Conservation (phyloP, 2,113 vertebrate genomes). For the Muntiacus reevesi region DNA sequence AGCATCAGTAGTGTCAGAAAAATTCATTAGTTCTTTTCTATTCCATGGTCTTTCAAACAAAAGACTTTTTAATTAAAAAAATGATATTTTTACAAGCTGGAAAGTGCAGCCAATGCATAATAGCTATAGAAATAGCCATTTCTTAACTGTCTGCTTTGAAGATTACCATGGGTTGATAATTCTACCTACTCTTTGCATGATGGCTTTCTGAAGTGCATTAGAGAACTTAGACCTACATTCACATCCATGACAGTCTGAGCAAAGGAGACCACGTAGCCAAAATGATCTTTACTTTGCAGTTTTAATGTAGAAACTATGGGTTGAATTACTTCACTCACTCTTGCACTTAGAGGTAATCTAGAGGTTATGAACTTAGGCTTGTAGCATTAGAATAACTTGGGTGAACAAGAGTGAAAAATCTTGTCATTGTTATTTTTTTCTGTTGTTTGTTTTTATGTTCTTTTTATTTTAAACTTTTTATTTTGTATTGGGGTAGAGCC, state of each 20-base stretch:
- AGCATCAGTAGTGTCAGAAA: constrained; percentile 30
- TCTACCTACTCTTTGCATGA: neutral
- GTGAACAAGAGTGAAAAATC: neutral
- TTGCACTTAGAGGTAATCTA: neutral
- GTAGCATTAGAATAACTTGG: neutral
- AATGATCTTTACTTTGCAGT: neutral
- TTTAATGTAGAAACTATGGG: neutral
- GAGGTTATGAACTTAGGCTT: neutral
- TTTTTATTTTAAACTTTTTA: neutral
- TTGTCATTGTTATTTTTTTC: neutral
- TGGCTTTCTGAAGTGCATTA: neutral
- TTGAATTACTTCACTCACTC: neutral
- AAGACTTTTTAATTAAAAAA: neutral
- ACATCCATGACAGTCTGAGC: neutral
- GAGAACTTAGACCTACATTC: neutral
- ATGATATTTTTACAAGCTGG: neutral
- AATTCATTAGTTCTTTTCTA: constrained; percentile 33
- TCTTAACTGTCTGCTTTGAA: neutral
- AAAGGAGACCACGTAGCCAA: neutral
- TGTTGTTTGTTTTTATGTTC: neutral
- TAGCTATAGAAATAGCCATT: neutral
- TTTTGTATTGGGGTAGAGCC: neutral
- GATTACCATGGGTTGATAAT: neutral
- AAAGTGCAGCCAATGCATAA: neutral
- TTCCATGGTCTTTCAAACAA: neutral